Conservation (phyloP, 2,113 vertebrate genomes). For the Irena cyanogastra region DNA sequence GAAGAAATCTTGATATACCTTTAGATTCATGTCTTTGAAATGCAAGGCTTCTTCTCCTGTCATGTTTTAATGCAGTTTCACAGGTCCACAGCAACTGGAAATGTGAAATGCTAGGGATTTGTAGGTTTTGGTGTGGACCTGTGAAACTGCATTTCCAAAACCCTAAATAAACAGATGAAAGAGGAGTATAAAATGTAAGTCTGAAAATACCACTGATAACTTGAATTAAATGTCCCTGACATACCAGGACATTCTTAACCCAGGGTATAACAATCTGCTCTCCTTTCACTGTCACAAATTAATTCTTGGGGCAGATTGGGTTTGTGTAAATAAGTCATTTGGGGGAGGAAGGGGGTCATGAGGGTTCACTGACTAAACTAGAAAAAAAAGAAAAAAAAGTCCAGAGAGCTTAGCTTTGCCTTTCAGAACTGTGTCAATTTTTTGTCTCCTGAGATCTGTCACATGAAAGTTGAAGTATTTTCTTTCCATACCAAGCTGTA, state of each 20-base stretch:
- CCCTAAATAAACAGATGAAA: not conserved
- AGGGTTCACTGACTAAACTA: not conserved
- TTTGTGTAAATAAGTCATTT: not conserved
- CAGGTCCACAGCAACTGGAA: not conserved
- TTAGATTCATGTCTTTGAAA: not conserved
- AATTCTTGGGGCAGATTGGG: not conserved
- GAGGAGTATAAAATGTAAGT: not conserved
- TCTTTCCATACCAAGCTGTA: not conserved
- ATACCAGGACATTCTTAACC: not conserved
- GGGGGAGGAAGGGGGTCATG: not conserved
- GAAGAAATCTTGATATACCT: not conserved
- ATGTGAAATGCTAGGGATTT: not conserved
- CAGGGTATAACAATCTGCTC: not conserved
- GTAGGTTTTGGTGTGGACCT: not conserved
- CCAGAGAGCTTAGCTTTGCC: not conserved
- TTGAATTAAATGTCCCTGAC: not conserved
- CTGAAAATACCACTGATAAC: not conserved
- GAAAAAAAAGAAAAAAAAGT: not conserved
- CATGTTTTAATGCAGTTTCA: not conserved
- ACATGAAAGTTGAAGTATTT: not conserved
- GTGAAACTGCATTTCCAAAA: not conserved
- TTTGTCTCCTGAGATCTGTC: not conserved
- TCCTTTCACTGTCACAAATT: not conserved
- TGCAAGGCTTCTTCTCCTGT: not conserved
- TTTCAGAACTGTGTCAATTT: not conserved